These are phyloP conservation scores for Ephestia elutella DNA, from an alignment of 1,140 invertebrate species.

Conservation along the genomic window DNA sequence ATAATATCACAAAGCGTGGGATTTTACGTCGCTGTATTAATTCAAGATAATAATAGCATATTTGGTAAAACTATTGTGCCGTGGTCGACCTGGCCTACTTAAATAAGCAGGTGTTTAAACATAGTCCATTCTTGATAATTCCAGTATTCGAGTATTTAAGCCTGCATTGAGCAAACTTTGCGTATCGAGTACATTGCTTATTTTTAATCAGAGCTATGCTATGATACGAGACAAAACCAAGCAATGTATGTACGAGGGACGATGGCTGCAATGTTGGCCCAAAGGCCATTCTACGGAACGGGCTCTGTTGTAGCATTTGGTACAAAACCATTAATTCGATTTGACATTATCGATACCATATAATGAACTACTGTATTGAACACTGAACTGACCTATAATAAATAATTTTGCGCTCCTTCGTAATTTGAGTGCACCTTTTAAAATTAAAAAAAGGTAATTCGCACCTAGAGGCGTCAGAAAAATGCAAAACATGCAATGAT, in stretches of 20 bases:
- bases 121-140: neutral
- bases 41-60: neutral
- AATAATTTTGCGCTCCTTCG: neutral
- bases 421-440: neutral
- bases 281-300: no score
- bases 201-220: no score
- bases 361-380: constrained; percentile 9
- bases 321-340: constrained; percentile 26
- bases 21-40: neutral
- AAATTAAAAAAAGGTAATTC: neutral
- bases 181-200: no score
- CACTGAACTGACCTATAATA: neutral
- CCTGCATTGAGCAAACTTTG: no score
- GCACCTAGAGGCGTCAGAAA: neutral
- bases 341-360: constrained; percentile 32
- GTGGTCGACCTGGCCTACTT: neutral
- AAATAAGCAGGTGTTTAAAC: neutral
- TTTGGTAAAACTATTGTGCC: neutral
- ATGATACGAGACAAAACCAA: no score
- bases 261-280: no score
- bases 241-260: no score
- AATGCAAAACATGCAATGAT: no score
- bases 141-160: neutral
- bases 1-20: neutral
- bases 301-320: neutral